phyloP scores from a whole-genome alignment of 2,113 vertebrate species.

The Cricetomys ansorgei region DNA sequence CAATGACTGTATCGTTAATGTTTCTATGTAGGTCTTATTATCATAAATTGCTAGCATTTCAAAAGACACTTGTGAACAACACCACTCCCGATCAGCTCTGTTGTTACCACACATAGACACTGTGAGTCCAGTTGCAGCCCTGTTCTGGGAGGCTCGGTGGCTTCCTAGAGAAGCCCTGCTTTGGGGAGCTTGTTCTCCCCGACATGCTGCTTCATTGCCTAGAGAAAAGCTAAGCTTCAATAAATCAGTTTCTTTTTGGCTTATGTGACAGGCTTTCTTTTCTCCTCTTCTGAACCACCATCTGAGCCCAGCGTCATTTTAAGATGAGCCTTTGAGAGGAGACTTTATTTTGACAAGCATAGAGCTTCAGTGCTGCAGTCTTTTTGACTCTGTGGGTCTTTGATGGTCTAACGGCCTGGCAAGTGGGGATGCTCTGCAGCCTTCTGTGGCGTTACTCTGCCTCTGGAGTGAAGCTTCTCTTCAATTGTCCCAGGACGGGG shows the following conservation, averaged over 20 bases:
- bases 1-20: background rate
- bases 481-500: background rate
- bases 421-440: background rate
- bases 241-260: background rate
- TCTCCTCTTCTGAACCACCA: background rate
- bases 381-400: background rate
- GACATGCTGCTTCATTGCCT: background rate
- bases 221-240: background rate
- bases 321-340: background rate
- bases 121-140: too few relatives aligned
- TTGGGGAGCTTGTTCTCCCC: background rate
- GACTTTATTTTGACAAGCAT: background rate
- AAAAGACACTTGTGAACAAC: background rate
- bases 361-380: background rate
- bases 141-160: accelerated
- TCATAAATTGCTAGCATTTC: background rate
- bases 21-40: background rate
- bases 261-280: background rate
- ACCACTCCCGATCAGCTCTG: background rate
- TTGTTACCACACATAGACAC: too few relatives aligned
- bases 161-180: background rate
- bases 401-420: background rate
- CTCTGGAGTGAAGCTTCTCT: background rate
- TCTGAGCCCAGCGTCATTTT: background rate
- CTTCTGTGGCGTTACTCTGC: background rate